These are phyloP conservation scores for Epistrophella euchroma DNA, from an alignment of 2,888 invertebrate genomes.

Conservation along the genomic window DNA sequence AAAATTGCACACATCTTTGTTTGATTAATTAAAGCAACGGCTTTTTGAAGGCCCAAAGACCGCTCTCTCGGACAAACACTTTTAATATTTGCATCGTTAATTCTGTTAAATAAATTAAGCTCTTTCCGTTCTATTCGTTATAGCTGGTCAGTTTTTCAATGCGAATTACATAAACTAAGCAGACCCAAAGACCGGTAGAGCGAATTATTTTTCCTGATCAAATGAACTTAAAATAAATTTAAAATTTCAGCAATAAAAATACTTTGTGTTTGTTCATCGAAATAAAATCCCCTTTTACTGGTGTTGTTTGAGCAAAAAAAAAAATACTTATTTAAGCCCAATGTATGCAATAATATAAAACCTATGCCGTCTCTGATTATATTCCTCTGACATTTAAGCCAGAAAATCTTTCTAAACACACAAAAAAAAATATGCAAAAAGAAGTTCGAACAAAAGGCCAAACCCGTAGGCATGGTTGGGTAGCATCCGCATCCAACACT, in stretches of 20 bases:
- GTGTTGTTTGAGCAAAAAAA: conserved; percentile 27
- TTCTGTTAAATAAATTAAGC: conserved; percentile 9
- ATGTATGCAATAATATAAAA: conserved; percentile 49
- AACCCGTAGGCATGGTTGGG: conserved; percentile 47
- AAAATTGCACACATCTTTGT: not conserved
- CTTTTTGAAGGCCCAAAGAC: not conserved
- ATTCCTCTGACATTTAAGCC: conserved; percentile 68
- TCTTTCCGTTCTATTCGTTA: conserved; percentile 59
- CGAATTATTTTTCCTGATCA: not conserved
- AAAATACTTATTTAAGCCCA: conserved; percentile 57
- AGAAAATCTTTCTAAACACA: not conserved
- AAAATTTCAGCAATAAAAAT: conserved; percentile 61
- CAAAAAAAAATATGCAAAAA: conserved; percentile 12
- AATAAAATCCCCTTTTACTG: conserved; percentile 33
- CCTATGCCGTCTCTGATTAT: conserved; percentile 31
- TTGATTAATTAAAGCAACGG: conserved; percentile 16
- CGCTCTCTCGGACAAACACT: not conserved
- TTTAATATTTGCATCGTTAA: conserved; percentile 33
- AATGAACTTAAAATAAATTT: conserved; percentile 27
- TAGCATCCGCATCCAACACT: conserved; percentile 62
- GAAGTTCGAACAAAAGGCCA: conserved; percentile 60
- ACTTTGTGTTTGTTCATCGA: conserved; percentile 16
- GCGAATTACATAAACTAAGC: conserved; percentile 66
- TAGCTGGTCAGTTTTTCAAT: conserved; percentile 46
- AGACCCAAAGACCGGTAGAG: conserved; percentile 19